Conservation (phyloP, 2,113 vertebrate genomes). For the Paralichthys olivaceus region DNA sequence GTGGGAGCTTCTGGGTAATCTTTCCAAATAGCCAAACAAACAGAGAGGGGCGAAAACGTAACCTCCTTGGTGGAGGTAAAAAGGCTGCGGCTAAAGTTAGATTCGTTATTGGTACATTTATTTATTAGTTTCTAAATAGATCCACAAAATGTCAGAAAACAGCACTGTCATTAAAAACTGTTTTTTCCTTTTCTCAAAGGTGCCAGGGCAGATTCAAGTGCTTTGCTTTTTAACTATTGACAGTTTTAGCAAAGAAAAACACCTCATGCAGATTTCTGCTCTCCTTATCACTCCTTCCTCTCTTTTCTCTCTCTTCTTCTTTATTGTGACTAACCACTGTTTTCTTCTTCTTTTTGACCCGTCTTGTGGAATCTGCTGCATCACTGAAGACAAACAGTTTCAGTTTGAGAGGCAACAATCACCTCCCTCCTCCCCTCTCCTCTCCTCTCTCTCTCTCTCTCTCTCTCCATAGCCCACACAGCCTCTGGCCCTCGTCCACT, state of each 20-base stretch:
- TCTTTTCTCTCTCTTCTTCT: neutral
- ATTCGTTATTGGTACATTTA: too few species aligned
- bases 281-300: too few species aligned
- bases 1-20: neutral
- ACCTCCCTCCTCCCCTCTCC: conserved; percentile 22
- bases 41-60: too few species aligned
- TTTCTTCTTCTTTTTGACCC: conserved; percentile 16
- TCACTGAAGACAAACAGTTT: conserved; percentile 62
- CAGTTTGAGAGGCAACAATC: conserved; percentile 42
- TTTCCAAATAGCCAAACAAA: neutral
- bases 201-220: neutral
- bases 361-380: conserved; percentile 56
- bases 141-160: neutral
- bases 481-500: neutral
- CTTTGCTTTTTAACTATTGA: neutral
- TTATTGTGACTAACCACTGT: conserved; percentile 17
- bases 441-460: conserved; percentile 2
- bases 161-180: neutral
- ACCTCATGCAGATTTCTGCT: too few species aligned
- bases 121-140: too few species aligned
- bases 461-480: conserved; percentile 42
- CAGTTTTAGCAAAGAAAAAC: neutral
- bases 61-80: too few species aligned
- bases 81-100: too few species aligned
- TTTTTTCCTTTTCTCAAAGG: neutral